These are phyloP conservation scores for Sebastes umbrosus DNA, from an alignment of 2,797 vertebrate species.

Conservation along the genomic window DNA sequence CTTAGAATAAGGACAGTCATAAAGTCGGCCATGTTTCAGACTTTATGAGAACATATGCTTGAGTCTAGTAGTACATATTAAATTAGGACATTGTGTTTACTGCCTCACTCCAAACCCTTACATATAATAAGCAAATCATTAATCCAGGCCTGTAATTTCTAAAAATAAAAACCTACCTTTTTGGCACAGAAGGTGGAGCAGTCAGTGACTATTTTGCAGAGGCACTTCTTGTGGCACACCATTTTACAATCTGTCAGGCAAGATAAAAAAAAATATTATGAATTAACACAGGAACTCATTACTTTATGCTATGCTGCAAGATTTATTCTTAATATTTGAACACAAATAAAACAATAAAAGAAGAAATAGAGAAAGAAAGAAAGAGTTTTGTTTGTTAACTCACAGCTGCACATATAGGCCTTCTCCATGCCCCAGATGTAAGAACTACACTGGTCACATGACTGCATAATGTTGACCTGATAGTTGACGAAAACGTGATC, in stretches of 20 bases:
- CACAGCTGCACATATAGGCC: constrained; percentile 94
- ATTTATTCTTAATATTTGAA: not conserved
- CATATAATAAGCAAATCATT: not conserved
- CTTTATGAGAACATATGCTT: not conserved
- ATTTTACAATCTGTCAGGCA: constrained; percentile 90
- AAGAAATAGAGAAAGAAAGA: too few relatives aligned
- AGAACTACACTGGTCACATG: constrained; percentile 93
- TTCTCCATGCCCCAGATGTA: constrained; percentile 99
- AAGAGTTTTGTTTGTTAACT: constrained; percentile 63
- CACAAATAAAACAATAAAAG: not conserved
- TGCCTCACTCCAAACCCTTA: not conserved
- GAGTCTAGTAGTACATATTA: not conserved
- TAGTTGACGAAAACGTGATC: constrained; percentile 92
- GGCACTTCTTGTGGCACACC: constrained; percentile 97
- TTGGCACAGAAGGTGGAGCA: constrained; percentile 85
- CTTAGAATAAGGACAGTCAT: not conserved
- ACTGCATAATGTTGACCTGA: constrained; percentile 97
- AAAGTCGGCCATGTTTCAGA: not conserved
- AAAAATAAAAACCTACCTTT: constrained; percentile 81
- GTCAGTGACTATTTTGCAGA: constrained; percentile 87
- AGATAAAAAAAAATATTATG: not conserved
- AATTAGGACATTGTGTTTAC: not conserved
- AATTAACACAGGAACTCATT: not conserved
- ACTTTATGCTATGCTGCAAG: not conserved
- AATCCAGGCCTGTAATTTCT: not conserved